A percentile compares a stretch with the other conserved stretches of the same genome.
These are phyloP conservation scores for Xiphophorus hellerii DNA, from an alignment of 2,113 vertebrate genomes.

Conservation along the genomic window DNA sequence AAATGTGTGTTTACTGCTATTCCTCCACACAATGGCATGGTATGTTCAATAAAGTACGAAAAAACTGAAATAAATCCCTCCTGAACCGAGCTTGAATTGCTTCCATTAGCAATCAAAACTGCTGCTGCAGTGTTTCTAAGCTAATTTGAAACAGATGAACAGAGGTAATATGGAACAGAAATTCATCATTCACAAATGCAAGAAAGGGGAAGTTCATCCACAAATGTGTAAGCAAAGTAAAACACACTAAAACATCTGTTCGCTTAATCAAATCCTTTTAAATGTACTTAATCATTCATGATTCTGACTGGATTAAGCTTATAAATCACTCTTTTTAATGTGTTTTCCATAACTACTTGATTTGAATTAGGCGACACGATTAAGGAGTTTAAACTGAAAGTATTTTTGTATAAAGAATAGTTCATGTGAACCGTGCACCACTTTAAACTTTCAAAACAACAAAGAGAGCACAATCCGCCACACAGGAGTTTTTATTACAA, in stretches of 20 bases:
- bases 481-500: too few species aligned
- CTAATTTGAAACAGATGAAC: not conserved
- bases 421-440: not conserved
- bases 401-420: not conserved
- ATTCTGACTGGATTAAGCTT: not conserved
- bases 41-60: conserved; percentile 8
- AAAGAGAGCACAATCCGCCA: too few species aligned
- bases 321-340: not conserved
- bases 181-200: not conserved
- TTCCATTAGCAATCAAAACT: not conserved
- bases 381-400: not conserved
- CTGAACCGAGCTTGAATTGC: not conserved
- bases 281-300: not conserved
- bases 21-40: not conserved
- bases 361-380: not conserved
- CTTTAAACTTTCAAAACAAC: not conserved
- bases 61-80: conserved; percentile 1
- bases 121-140: not conserved
- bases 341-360: not conserved
- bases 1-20: conserved; percentile 44
- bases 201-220: not conserved
- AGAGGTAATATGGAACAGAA: not conserved
- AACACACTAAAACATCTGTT: not conserved
- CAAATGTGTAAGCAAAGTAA: not conserved
- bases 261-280: not conserved